A percentile compares a stretch with the other conserved stretches of the same genome.
These are phyloP conservation scores for Chironomus riparius DNA, from an alignment of 2,888 invertebrate genomes.

Conservation along the genomic window DNA sequence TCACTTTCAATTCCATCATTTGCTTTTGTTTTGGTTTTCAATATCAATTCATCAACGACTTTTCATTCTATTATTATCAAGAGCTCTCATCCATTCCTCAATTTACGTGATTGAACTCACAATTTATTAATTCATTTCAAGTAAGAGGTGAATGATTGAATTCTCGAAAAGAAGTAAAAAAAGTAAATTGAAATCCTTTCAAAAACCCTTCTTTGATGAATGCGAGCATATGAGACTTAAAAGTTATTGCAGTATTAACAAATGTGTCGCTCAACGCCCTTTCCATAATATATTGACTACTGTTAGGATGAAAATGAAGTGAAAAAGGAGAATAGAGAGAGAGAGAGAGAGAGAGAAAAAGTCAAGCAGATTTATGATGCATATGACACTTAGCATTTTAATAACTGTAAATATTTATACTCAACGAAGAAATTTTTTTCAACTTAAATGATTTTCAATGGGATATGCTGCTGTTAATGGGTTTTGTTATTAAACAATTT, in stretches of 20 bases:
- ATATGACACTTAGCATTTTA: constrained; percentile 13
- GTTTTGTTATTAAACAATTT: neutral
- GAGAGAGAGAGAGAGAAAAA: too few species aligned
- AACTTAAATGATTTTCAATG: neutral
- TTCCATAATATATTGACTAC: neutral
- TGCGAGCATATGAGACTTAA: neutral
- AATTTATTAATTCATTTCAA: neutral
- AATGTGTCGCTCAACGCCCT: neutral
- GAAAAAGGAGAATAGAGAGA: neutral
- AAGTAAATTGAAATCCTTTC: neutral
- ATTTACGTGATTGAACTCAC: neutral
- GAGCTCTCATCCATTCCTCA: neutral
- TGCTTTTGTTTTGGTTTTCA: neutral
- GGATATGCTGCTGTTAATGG: neutral
- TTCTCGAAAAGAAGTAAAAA: neutral
- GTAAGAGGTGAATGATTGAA: neutral
- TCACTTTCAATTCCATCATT: too few species aligned
- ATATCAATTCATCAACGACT: neutral
- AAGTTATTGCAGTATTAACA: neutral
- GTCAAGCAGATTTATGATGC: constrained; percentile 17
- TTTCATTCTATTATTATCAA: neutral
- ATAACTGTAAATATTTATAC: constrained; percentile 27
- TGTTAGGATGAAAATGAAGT: neutral
- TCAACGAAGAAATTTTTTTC: neutral
- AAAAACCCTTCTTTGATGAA: neutral